phyloP scores from a whole-genome alignment of 1,140 invertebrate genomes.

The Penaeus japonicus region DNA sequence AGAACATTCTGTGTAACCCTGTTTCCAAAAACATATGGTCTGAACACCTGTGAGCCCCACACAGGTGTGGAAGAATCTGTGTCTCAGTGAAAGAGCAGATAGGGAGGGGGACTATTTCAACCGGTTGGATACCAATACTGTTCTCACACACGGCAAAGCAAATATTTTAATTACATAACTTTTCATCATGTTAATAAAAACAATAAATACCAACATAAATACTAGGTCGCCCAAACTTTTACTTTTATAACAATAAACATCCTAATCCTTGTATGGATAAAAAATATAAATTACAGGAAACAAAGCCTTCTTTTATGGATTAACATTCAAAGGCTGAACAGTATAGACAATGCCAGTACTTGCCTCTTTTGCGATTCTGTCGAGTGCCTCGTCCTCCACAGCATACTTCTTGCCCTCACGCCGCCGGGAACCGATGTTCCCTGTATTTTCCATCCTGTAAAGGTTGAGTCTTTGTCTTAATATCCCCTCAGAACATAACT shows the following conservation, averaged over 20 bases:
- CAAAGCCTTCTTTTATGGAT: background rate
- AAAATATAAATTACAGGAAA: background rate
- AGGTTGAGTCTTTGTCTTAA: background rate
- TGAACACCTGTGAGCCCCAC: no score
- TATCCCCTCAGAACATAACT: no score
- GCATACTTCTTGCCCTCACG: slow-evolving; percentile 78
- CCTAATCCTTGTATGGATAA: background rate
- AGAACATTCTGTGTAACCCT: no score
- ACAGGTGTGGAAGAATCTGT: no score
- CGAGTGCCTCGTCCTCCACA: slow-evolving; percentile 83
- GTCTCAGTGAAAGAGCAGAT: no score
- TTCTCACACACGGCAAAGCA: no score
- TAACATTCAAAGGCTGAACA: background rate
- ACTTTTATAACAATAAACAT: background rate
- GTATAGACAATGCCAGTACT: slow-evolving; percentile 59
- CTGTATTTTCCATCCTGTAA: slow-evolving; percentile 60
- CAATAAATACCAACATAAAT: background rate
- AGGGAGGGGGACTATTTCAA: no score
- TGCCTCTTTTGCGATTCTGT: slow-evolving; percentile 90
- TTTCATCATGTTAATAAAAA: no score
- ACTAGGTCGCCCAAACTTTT: background rate
- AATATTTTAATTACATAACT: background rate
- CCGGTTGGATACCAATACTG: no score
- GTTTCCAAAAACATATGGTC: no score
- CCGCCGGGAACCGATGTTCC: slow-evolving; percentile 72